Percentiles rank a stretch among this genome's conserved stretches.
These are phyloP conservation scores for Diloba caeruleocephala DNA, from an alignment of 2,888 invertebrate genomes.

Conservation along the genomic window DNA sequence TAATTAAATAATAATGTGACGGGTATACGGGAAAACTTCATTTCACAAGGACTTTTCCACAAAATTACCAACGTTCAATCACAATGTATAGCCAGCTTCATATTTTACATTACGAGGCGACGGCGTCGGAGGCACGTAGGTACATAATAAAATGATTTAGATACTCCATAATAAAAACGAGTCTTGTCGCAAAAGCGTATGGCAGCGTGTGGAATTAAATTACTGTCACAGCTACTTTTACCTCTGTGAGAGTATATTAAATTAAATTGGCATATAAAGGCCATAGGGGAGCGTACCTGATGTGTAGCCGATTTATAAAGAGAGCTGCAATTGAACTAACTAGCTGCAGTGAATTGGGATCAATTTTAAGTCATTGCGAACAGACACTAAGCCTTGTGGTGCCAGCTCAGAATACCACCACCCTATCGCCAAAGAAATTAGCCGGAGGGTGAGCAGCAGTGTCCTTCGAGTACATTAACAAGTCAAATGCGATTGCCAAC, in stretches of 20 bases:
- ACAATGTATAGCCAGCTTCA: constrained; percentile 11
- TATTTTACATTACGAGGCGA: constrained; percentile 27
- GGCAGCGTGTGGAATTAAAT: constrained; percentile 62
- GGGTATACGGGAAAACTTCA: not conserved
- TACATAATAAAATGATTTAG: constrained; percentile 49
- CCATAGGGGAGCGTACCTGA: constrained; percentile 1
- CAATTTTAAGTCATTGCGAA: too few species aligned
- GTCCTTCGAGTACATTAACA: too few species aligned
- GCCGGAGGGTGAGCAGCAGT: too few species aligned
- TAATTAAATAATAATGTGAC: too few species aligned
- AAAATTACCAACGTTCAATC: constrained; percentile 27
- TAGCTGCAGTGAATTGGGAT: too few species aligned
- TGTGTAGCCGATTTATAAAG: constrained; percentile 25
- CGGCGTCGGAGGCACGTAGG: constrained; percentile 16
- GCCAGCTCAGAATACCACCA: too few species aligned
- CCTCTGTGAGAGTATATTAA: constrained; percentile 55
- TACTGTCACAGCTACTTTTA: constrained; percentile 61
- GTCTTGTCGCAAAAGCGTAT: constrained; percentile 39
- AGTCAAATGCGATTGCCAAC: too few species aligned
- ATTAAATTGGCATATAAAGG: constrained; percentile 62
- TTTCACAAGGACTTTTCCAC: not conserved
- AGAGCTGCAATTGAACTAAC: constrained; percentile 19
- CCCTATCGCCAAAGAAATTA: too few species aligned
- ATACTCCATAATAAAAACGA: constrained; percentile 49
- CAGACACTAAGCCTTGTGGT: too few species aligned